phyloP scores from a whole-genome alignment of 2,888 invertebrate genomes.

The Suillia variegata region DNA sequence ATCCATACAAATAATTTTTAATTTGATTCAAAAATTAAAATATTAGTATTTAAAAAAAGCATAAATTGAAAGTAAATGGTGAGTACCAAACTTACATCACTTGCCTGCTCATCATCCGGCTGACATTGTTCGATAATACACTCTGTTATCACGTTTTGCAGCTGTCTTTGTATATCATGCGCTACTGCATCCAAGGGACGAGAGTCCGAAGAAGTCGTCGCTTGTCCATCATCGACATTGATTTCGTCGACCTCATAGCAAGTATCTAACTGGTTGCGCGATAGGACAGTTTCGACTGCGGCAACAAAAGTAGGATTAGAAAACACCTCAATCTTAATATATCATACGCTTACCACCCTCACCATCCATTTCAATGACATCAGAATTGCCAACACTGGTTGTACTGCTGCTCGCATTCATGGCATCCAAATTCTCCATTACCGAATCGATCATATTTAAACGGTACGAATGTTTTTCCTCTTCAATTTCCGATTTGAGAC shows the following conservation, averaged over 20 bases:
- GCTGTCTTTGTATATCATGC: too few species aligned
- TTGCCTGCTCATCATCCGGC: not conserved
- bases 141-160: too few species aligned
- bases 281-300: too few species aligned
- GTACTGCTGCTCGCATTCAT: constrained; percentile 9
- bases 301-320: too few species aligned
- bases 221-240: constrained; percentile 9
- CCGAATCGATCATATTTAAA: constrained; percentile 26
- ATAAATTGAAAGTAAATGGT: too few species aligned
- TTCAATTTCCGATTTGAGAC: constrained; percentile 37
- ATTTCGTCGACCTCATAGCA: constrained; percentile 28
- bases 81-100: not conserved
- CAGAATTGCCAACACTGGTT: not conserved
- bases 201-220: too few species aligned
- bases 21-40: too few species aligned
- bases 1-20: too few species aligned
- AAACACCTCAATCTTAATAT: not conserved
- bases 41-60: too few species aligned
- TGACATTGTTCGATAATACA: too few species aligned
- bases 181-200: too few species aligned
- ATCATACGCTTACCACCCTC: not conserved
- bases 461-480: constrained; percentile 33
- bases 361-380: not conserved
- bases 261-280: constrained; percentile 17
- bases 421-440: constrained; percentile 19